Percentiles rank a stretch among this genome's conserved stretches.
These are phyloP conservation scores for Dolichoris vasculosae DNA, from an alignment of 1,140 invertebrate genomes.

Conservation along the genomic window DNA sequence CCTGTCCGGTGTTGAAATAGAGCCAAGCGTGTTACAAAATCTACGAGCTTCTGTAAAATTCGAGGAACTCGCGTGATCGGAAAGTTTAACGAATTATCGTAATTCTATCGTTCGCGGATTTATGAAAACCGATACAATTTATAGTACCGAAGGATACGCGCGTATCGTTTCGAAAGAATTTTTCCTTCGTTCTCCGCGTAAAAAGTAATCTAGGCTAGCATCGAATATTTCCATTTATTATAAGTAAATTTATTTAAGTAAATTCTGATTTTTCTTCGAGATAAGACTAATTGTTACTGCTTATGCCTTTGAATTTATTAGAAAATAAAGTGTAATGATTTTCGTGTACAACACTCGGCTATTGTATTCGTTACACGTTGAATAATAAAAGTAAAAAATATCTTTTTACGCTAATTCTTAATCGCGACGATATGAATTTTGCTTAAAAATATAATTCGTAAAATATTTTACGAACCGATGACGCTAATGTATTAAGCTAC, in stretches of 20 bases:
- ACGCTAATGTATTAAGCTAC: conserved; percentile 5
- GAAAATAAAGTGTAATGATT: conserved; percentile 5
- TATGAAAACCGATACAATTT: not conserved
- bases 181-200: not conserved
- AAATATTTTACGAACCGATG: conserved; percentile 8
- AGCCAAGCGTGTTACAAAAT: too few species aligned
- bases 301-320: conserved; percentile 14
- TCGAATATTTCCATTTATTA: not conserved
- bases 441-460: conserved; percentile 3
- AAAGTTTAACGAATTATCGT: too few species aligned
- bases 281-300: conserved; percentile 21
- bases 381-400: not conserved
- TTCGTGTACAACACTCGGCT: not conserved
- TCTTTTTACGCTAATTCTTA: not conserved
- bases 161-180: not conserved
- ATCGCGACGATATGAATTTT: not conserved
- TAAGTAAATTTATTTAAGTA: conserved; percentile 25
- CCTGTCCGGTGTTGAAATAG: too few species aligned
- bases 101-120: not conserved
- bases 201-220: not conserved
- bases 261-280: conserved; percentile 7
- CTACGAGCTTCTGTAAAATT: too few species aligned
- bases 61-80: too few species aligned
- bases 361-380: not conserved
- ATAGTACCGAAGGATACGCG: not conserved